These are phyloP conservation scores for Neotoma lepida DNA, from an alignment of 2,113 vertebrate genomes.

Conservation along the genomic window DNA sequence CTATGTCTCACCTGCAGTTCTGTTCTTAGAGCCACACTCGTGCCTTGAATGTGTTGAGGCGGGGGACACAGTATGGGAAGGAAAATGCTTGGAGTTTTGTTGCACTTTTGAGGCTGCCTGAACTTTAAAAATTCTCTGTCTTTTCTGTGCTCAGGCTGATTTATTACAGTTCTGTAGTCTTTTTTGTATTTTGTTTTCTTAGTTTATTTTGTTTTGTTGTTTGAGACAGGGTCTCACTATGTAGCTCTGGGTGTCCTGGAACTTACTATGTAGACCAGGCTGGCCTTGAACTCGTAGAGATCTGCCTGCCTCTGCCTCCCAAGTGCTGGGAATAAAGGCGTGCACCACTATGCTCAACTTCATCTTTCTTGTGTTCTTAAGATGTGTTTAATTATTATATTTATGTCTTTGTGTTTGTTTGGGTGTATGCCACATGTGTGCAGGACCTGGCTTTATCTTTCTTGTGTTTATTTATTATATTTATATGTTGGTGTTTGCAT, in stretches of 20 bases:
- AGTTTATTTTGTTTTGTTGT: background rate
- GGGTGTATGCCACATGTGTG: background rate
- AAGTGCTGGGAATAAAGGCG: background rate
- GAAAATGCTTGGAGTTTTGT: background rate
- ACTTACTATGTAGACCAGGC: background rate
- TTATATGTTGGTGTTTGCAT: too few relatives aligned
- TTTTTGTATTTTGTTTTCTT: background rate
- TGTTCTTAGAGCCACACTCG: background rate
- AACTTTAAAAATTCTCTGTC: background rate
- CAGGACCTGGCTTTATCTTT: background rate
- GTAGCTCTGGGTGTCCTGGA: background rate
- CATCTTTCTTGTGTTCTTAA: background rate
- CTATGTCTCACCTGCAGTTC: background rate
- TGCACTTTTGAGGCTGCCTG: too few relatives aligned
- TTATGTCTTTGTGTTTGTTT: background rate
- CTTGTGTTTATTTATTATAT: background rate
- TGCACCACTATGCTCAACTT: background rate
- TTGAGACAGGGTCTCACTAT: background rate
- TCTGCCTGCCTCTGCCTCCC: background rate
- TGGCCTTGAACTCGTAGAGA: background rate
- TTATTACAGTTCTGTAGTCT: background rate
- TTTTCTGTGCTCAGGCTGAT: background rate
- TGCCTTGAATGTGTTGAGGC: rapidly evolving
- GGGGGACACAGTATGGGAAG: background rate
- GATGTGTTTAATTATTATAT: background rate